phyloP scores from a whole-genome alignment of 2,797 vertebrate species.

The Chloroceryle amazona region DNA sequence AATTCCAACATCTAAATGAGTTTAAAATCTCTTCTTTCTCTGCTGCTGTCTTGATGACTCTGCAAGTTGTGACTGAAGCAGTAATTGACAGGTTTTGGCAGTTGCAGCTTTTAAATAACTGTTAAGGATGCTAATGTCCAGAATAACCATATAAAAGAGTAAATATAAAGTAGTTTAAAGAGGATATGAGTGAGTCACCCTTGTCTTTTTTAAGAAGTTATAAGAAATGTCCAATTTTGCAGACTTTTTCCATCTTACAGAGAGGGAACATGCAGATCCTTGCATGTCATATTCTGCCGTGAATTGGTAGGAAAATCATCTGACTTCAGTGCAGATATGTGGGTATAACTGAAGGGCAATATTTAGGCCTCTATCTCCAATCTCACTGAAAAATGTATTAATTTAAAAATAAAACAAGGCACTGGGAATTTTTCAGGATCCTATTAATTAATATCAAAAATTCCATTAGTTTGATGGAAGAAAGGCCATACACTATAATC shows the following conservation, averaged over 20 bases:
- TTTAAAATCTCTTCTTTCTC: conserved; percentile 1
- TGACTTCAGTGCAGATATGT: not conserved
- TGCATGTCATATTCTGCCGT: not conserved
- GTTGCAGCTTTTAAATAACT: not conserved
- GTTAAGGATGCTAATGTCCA: not conserved
- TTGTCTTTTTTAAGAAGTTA: not conserved
- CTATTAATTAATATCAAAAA: not conserved
- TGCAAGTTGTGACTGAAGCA: conserved; percentile 36
- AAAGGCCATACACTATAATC: not conserved
- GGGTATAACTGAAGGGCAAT: not conserved
- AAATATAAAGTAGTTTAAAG: conserved; percentile 30
- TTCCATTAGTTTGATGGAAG: not conserved
- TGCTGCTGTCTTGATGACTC: not conserved
- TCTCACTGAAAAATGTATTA: not conserved
- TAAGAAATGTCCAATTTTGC: not conserved
- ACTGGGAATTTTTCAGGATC: not conserved
- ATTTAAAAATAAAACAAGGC: conserved; percentile 11
- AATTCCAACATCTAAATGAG: not conserved
- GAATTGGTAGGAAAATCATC: not conserved
- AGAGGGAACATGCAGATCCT: not conserved
- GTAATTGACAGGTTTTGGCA: conserved; percentile 27
- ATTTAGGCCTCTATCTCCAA: not conserved
- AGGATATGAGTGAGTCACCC: not conserved
- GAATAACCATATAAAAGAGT: conserved; percentile 21
- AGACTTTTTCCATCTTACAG: not conserved